These are phyloP conservation scores for Holotrichia oblita DNA, from an alignment of 1,140 invertebrate species.

Conservation along the genomic window DNA sequence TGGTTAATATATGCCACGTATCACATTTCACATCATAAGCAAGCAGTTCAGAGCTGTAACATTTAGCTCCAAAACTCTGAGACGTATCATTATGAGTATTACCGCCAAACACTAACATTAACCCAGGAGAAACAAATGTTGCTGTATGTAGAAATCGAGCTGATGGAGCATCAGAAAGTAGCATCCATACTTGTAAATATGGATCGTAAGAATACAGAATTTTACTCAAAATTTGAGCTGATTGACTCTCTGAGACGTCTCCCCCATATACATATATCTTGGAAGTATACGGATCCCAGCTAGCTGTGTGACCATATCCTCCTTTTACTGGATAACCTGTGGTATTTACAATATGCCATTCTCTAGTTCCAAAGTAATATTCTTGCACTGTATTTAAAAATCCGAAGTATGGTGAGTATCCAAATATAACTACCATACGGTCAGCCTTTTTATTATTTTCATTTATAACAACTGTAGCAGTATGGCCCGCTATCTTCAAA, in stretches of 20 bases:
- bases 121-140: slow-evolving; percentile 79
- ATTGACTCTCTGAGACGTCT: slow-evolving; percentile 83
- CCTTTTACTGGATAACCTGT: slow-evolving; percentile 88
- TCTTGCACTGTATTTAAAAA: slow-evolving; percentile 94
- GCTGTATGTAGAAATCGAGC: slow-evolving; percentile 90
- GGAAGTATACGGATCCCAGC: slow-evolving; percentile 79
- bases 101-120: slow-evolving; percentile 94
- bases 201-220: slow-evolving; percentile 89
- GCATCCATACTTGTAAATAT: slow-evolving; percentile 75
- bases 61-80: slow-evolving; percentile 82
- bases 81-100: slow-evolving; percentile 95
- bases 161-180: slow-evolving; percentile 79
- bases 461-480: slow-evolving; percentile 83
- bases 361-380: slow-evolving; percentile 83
- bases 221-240: slow-evolving; percentile 79
- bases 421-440: slow-evolving; percentile 93
- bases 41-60: slow-evolving; percentile 88
- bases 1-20: slow-evolving; percentile 72
- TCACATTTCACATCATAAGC: slow-evolving; percentile 89
- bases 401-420: slow-evolving; percentile 91
- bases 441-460: slow-evolving; percentile 61
- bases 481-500: slow-evolving; percentile 84
- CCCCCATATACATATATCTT: slow-evolving; percentile 95
- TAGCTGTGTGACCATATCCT: slow-evolving; percentile 89
- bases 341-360: slow-evolving; percentile 83